These are phyloP conservation scores for Nymphalis io DNA, from an alignment of 1,140 invertebrate genomes.

Conservation along the genomic window DNA sequence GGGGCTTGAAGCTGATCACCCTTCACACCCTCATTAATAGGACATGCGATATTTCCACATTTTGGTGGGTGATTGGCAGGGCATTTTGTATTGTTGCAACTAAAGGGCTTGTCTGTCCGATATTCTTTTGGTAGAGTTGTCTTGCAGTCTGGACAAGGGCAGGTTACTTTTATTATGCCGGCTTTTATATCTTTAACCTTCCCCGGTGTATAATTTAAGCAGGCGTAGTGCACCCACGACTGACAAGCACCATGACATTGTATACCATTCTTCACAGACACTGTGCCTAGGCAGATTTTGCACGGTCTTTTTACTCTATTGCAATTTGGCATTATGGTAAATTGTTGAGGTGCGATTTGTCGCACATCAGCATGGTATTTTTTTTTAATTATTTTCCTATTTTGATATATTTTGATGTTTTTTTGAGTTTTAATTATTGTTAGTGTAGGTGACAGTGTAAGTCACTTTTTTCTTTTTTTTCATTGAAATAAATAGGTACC, in stretches of 20 bases:
- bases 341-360: neutral
- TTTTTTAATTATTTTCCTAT: neutral
- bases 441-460: neutral
- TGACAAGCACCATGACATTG: slow-evolving; percentile 64
- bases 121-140: slow-evolving; percentile 50
- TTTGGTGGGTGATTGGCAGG: slow-evolving; percentile 54
- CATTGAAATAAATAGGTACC: too few relatives aligned
- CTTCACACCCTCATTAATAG: slow-evolving; percentile 40
- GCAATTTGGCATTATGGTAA: slow-evolving; percentile 55
- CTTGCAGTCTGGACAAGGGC: slow-evolving; percentile 65
- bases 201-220: slow-evolving; percentile 61
- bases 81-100: slow-evolving; percentile 55
- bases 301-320: slow-evolving; percentile 62
- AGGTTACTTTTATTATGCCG: slow-evolving; percentile 56
- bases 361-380: slow-evolving; percentile 1
- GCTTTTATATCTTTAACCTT: slow-evolving; percentile 64
- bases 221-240: slow-evolving; percentile 60
- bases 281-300: slow-evolving; percentile 60
- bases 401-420: neutral
- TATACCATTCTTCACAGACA: slow-evolving; percentile 56
- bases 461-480: too few relatives aligned
- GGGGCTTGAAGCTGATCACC: slow-evolving; percentile 15
- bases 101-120: slow-evolving; percentile 47
- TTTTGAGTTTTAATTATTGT: neutral
- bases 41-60: slow-evolving; percentile 48